Evolutionary conservation across 2,797 vertebrate genomes (phyloP).

Genomic region (Cottoperca gobio): DNA sequence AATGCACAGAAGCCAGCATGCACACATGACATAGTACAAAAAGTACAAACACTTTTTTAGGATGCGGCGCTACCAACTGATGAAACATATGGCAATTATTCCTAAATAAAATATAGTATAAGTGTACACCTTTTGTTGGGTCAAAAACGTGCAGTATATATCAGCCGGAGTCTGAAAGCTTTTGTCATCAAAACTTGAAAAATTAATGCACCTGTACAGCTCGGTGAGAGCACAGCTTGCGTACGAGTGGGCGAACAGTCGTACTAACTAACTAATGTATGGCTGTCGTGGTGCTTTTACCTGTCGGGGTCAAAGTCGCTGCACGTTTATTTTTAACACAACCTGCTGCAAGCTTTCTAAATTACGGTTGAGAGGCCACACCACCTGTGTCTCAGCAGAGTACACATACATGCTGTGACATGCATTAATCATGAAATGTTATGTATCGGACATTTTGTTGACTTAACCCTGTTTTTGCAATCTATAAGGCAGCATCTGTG

Average conservation of each 20-base stretch:
- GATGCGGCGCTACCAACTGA: slow-evolving; percentile 15
- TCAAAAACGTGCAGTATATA: slow-evolving; percentile 50
- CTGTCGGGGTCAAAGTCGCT: slow-evolving; percentile 63
- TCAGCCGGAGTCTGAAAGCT: slow-evolving; percentile 78
- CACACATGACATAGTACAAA: not conserved
- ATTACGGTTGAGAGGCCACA: slow-evolving; percentile 32
- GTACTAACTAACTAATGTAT: slow-evolving; percentile 62
- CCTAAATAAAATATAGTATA: slow-evolving; percentile 76
- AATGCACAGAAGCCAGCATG: slow-evolving; percentile 25
- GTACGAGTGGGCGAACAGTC: slow-evolving; percentile 33
- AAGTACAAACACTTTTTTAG: slow-evolving; percentile 35
- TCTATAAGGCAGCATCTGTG: not conserved
- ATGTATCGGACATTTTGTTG: slow-evolving; percentile 53
- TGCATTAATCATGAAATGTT: slow-evolving; percentile 65
- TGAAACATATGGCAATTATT: slow-evolving; percentile 38
- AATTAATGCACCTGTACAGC: slow-evolving; percentile 75
- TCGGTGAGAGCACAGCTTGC: slow-evolving; percentile 45
- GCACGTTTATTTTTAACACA: slow-evolving; percentile 67
- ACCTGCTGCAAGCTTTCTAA: slow-evolving; percentile 43
- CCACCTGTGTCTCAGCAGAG: slow-evolving; percentile 62
- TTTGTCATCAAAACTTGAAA: slow-evolving; percentile 82
- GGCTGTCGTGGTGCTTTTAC: slow-evolving; percentile 59
- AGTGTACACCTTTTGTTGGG: slow-evolving; percentile 70
- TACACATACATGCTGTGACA: slow-evolving; percentile 37
- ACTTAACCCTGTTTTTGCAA: slow-evolving; percentile 42